Conservation (phyloP, 2,888 invertebrate species). For the Chrysodeixis includens region DNA sequence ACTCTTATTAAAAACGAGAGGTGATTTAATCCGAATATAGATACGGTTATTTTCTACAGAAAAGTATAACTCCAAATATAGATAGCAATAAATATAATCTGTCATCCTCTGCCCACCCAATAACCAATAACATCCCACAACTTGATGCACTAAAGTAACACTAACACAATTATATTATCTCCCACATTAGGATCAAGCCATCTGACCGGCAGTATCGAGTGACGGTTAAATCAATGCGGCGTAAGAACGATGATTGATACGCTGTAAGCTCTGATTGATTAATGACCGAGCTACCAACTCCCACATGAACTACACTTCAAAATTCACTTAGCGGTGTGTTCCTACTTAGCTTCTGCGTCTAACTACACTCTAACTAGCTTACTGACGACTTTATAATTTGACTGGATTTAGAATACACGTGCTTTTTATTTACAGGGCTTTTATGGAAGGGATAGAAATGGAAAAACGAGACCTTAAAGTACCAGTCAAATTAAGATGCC, state of each 20-base stretch:
- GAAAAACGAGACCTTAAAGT: background rate
- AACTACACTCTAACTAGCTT: conserved; percentile 32
- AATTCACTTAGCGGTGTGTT: conserved; percentile 63
- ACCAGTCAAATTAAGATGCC: background rate
- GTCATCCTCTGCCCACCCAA: background rate
- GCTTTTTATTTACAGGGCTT: background rate
- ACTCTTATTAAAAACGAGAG: too few relatives aligned
- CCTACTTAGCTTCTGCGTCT: conserved; percentile 39
- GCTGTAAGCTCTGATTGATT: conserved; percentile 61
- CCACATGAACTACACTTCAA: conserved; percentile 62
- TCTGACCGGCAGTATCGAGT: conserved; percentile 8
- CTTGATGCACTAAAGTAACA: background rate
- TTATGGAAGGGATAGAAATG: too few relatives aligned
- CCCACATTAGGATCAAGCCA: conserved; percentile 10
- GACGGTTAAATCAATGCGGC: conserved; percentile 47
- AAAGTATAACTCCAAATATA: too few relatives aligned
- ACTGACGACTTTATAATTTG: conserved; percentile 46
- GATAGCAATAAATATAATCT: too few relatives aligned
- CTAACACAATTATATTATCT: background rate
- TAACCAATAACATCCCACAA: background rate
- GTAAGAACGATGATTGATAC: conserved; percentile 55
- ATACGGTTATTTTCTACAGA: too few relatives aligned
- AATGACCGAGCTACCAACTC: conserved; percentile 63
- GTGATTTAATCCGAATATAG: too few relatives aligned
- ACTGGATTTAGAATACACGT: background rate